Evolutionary conservation across 2,888 invertebrate genomes (phyloP).

Genomic region (Glaucopsyche alexis): DNA sequence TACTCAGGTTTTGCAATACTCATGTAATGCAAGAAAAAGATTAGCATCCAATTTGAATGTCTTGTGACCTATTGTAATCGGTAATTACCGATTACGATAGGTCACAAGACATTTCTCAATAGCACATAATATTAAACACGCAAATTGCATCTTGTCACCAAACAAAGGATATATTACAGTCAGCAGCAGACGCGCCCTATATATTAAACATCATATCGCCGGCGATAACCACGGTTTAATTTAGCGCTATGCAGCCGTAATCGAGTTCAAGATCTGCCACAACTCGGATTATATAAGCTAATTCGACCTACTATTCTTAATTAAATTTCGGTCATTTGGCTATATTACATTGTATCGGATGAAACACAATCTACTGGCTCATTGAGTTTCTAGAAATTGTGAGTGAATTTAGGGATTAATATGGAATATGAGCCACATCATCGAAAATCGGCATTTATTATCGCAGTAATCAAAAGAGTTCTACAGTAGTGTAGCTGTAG

Average conservation of each 20-base stretch:
- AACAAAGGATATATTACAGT: slow-evolving; percentile 24
- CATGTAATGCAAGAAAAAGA: too few relatives aligned
- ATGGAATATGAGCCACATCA: too few relatives aligned
- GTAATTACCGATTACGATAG: background rate
- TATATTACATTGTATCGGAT: slow-evolving; percentile 2
- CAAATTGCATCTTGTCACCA: slow-evolving; percentile 28
- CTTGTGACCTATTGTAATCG: too few relatives aligned
- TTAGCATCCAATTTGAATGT: background rate
- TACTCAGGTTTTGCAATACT: too few relatives aligned
- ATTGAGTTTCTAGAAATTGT: too few relatives aligned
- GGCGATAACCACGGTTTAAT: slow-evolving; percentile 44
- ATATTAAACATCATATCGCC: slow-evolving; percentile 33
- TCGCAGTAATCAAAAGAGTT: too few relatives aligned
- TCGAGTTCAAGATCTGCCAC: slow-evolving; percentile 40
- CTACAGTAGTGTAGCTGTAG: too few relatives aligned
- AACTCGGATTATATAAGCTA: slow-evolving; percentile 42
- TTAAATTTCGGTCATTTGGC: slow-evolving; percentile 12
- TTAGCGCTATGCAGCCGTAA: slow-evolving; percentile 43
- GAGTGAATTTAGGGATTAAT: too few relatives aligned
- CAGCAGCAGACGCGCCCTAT: slow-evolving; percentile 23
- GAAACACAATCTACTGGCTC: background rate
- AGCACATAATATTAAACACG: slow-evolving; percentile 16
- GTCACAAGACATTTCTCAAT: slow-evolving; percentile 20
- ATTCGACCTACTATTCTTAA: slow-evolving; percentile 32
- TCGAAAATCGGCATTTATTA: too few relatives aligned